A percentile compares a stretch with the other conserved stretches of the same genome.
These are phyloP conservation scores for Hydroisotoma schaefferi DNA, from an alignment of 2,888 invertebrate genomes.

Conservation along the genomic window DNA sequence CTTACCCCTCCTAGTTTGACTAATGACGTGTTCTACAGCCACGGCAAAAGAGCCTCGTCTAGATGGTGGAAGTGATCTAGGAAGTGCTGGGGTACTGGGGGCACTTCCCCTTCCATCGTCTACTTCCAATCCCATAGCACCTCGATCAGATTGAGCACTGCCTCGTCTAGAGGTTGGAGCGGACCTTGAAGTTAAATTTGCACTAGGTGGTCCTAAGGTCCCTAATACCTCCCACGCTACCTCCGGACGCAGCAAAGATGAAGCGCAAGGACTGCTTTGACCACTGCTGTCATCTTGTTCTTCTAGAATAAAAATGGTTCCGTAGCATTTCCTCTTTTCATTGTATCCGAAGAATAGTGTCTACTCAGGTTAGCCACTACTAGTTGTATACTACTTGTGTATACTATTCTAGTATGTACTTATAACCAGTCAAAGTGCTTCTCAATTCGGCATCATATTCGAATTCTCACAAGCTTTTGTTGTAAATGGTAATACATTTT, in stretches of 20 bases:
- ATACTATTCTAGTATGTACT: not conserved
- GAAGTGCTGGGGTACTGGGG: slow-evolving; percentile 46
- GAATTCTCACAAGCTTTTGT: too few relatives aligned
- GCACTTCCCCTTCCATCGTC: slow-evolving; percentile 47
- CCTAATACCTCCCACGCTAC: slow-evolving; percentile 49
- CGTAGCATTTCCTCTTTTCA: slow-evolving; percentile 35
- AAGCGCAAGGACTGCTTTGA: slow-evolving; percentile 48
- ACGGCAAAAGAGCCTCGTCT: slow-evolving; percentile 48
- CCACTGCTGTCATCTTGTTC: slow-evolving; percentile 49
- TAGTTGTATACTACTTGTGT: too few relatives aligned
- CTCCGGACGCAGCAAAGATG: slow-evolving; percentile 47
- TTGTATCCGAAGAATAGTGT: not conserved
- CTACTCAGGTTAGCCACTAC: not conserved
- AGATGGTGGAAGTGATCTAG: slow-evolving; percentile 43
- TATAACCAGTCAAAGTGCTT: not conserved
- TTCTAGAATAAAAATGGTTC: slow-evolving; percentile 44
- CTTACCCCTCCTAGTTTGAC: slow-evolving; percentile 46
- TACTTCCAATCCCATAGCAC: slow-evolving; percentile 45
- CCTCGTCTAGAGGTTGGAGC: slow-evolving; percentile 48
- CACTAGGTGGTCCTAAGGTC: slow-evolving; percentile 47
- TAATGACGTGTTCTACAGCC: slow-evolving; percentile 49
- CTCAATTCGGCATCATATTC: not conserved
- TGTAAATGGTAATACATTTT: slow-evolving; percentile 12
- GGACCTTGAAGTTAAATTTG: slow-evolving; percentile 46
- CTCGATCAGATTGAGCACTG: slow-evolving; percentile 48